phyloP scores from a whole-genome alignment of 2,797 vertebrate species.

The Chloroceryle amazona region DNA sequence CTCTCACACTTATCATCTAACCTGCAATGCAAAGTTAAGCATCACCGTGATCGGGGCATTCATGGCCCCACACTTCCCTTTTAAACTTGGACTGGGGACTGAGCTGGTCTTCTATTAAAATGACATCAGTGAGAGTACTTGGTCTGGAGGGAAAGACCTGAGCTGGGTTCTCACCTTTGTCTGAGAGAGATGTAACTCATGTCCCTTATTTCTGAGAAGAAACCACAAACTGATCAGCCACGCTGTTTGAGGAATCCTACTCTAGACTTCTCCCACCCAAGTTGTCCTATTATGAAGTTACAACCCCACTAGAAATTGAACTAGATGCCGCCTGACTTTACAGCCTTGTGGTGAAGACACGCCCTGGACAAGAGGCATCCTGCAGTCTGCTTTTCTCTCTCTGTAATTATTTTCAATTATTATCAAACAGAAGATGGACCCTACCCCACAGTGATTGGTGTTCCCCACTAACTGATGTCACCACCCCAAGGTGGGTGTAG shows the following conservation, averaged over 20 bases:
- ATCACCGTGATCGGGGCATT: not conserved
- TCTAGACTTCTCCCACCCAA: not conserved
- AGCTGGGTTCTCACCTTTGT: not conserved
- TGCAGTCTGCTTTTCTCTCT: not conserved
- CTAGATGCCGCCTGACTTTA: not conserved
- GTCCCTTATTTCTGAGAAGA: not conserved
- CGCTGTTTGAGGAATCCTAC: not conserved
- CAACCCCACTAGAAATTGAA: not conserved
- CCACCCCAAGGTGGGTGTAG: not conserved
- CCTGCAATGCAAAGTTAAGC: rapidly evolving
- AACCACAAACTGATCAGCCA: not conserved
- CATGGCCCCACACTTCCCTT: not conserved
- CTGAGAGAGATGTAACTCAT: not conserved
- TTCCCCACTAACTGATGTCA: rapidly evolving
- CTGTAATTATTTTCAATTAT: not conserved
- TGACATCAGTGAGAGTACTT: rapidly evolving
- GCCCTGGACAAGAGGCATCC: not conserved
- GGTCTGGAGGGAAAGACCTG: not conserved
- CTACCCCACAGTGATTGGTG: rapidly evolving
- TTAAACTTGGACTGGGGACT: not conserved
- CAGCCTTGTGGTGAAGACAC: not conserved
- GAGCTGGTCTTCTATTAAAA: not conserved
- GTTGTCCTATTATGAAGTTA: not conserved
- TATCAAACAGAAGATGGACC: not conserved
- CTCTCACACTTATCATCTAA: not conserved